Evolutionary conservation across 2,113 vertebrate species (phyloP).

Genomic region (Tragelaphus buxtoni): DNA sequence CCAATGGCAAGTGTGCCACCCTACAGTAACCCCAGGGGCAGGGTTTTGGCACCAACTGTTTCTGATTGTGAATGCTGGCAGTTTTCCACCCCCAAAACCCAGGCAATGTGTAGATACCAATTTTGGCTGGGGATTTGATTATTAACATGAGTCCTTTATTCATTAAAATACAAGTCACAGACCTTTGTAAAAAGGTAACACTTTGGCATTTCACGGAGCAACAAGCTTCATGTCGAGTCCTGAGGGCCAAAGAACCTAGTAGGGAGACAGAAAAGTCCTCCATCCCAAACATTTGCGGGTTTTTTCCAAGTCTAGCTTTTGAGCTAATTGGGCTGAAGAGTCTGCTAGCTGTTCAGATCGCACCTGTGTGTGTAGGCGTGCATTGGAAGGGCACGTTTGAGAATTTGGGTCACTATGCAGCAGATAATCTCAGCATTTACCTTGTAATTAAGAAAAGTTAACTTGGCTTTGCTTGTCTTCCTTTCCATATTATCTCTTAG

Average conservation of each 20-base stretch:
- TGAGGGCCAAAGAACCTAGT: neutral
- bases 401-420: neutral
- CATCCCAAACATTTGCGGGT: neutral
- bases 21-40: too few relatives aligned
- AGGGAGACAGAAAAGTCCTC: neutral
- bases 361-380: accelerated
- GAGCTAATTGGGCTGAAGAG: neutral
- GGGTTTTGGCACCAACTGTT: neutral
- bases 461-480: neutral
- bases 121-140: neutral
- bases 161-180: neutral
- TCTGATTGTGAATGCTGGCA: neutral
- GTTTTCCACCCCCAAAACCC: neutral
- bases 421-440: neutral
- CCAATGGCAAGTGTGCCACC: accelerated
- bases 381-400: neutral
- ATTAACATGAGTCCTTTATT: neutral
- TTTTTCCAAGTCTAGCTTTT: neutral
- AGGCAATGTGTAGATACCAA: accelerated
- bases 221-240: neutral
- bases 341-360: neutral
- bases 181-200: neutral
- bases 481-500: neutral
- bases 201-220: neutral
- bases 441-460: neutral